These are phyloP conservation scores for Cynoglossus semilaevis DNA, from an alignment of 2,113 vertebrate species.

Conservation along the genomic window DNA sequence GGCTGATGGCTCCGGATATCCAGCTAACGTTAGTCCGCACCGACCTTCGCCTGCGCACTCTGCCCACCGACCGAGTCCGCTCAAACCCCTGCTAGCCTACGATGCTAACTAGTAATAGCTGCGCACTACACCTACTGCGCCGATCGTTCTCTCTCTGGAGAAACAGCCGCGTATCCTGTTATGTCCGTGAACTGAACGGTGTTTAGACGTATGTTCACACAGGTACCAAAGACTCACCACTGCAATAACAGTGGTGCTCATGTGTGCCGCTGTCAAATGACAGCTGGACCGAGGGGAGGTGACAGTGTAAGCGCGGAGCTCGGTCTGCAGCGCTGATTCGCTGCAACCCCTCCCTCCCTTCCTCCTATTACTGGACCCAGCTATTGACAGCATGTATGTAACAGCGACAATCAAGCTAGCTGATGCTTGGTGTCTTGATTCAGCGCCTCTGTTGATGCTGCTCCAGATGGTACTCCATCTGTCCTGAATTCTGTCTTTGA, in stretches of 20 bases:
- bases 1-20: conserved; percentile 4
- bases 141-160: conserved; percentile 28
- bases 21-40: conserved; percentile 32
- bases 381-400: not conserved
- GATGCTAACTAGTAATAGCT: conserved; percentile 26
- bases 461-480: too few species aligned
- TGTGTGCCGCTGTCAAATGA: conserved; percentile 65
- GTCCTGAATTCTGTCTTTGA: too few species aligned
- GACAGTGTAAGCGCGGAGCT: conserved; percentile 49
- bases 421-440: too few species aligned
- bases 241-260: conserved; percentile 42
- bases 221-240: conserved; percentile 18
- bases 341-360: conserved; percentile 36
- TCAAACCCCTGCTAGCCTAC: conserved; percentile 45
- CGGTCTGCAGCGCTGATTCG: conserved; percentile 58
- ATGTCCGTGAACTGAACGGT: conserved; percentile 23
- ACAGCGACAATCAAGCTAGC: too few species aligned
- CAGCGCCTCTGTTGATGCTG: too few species aligned
- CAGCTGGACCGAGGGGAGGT: conserved; percentile 65
- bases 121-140: conserved; percentile 34
- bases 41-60: conserved; percentile 53
- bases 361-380: not conserved
- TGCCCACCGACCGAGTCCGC: conserved; percentile 30
- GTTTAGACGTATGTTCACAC: conserved; percentile 1
- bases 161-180: conserved; percentile 35